phyloP scores from a whole-genome alignment of 2,113 vertebrate species.

The Oplegnathus fasciatus region DNA sequence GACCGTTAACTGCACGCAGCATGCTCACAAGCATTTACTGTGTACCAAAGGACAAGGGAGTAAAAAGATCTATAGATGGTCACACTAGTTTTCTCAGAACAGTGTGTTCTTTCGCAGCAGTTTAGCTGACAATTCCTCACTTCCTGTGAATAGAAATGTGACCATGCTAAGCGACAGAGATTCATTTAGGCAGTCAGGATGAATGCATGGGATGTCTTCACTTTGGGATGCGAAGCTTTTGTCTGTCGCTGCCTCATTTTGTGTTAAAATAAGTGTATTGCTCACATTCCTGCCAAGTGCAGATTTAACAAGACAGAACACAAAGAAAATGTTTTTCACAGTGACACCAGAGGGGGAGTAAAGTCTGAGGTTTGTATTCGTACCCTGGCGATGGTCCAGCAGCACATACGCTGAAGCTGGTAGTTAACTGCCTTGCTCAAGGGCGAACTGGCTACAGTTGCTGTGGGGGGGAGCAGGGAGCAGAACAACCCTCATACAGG shows the following conservation, averaged over 20 bases:
- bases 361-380: conserved; percentile 15
- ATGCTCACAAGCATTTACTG: not conserved
- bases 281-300: not conserved
- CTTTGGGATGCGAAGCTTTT: not conserved
- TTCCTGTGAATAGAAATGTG: not conserved
- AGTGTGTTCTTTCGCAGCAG: not conserved
- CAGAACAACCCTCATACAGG: conserved; percentile 7
- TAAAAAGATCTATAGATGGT: not conserved
- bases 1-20: not conserved
- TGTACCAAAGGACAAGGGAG: not conserved
- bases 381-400: conserved; percentile 20
- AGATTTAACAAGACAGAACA: conserved; percentile 19
- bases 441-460: conserved; percentile 38
- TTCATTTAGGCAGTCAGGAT: not conserved
- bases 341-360: conserved; percentile 14
- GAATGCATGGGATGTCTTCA: conserved; percentile 3
- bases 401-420: conserved; percentile 8
- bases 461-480: not conserved
- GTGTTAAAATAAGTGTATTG: conserved; percentile 21
- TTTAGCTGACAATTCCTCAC: conserved; percentile 3
- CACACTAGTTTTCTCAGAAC: not conserved
- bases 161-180: not conserved
- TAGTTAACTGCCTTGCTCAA: conserved; percentile 59
- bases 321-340: not conserved
- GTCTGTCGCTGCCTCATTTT: not conserved